Percentiles rank a stretch among this genome's conserved stretches.
phyloP scores from a whole-genome alignment of 2,888 invertebrate genomes.

The Metacarcinus magister region DNA sequence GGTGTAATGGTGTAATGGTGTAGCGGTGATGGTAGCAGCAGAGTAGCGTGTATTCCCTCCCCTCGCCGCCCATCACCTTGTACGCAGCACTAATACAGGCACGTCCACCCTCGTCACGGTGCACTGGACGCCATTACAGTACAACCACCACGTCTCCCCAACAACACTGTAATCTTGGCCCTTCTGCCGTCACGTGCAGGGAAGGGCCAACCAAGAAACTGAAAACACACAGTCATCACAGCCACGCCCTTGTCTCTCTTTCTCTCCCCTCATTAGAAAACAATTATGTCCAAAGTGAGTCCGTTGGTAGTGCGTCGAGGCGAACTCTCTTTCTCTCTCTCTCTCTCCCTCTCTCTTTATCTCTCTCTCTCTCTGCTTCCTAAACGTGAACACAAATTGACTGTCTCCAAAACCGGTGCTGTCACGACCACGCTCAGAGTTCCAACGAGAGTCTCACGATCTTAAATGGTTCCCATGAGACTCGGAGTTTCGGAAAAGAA shows the following conservation, averaged over 20 bases:
- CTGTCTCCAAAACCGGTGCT: slow-evolving; percentile 8
- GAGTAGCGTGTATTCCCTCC: neutral
- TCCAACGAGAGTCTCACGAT: neutral
- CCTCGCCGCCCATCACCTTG: slow-evolving; percentile 13
- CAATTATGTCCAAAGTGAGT: neutral
- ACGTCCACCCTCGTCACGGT: neutral
- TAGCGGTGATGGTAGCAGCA: neutral
- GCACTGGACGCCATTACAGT: neutral
- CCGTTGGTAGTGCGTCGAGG: neutral
- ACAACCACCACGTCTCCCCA: neutral
- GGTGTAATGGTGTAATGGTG: no score
- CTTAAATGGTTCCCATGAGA: neutral
- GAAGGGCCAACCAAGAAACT: neutral
- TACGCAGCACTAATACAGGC: neutral
- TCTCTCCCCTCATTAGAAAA: neutral
- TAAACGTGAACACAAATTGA: neutral
- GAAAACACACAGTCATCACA: neutral
- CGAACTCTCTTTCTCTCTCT: no score
- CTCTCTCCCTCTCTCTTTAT: no score
- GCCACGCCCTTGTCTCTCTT: slow-evolving; percentile 9
- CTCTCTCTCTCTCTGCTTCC: neutral
- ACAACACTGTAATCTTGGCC: neutral
- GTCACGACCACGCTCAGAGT: neutral
- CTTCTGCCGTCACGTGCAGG: neutral
- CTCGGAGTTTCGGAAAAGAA: neutral